A percentile compares a stretch with the other conserved stretches of the same genome.
Evolutionary conservation across 2,888 invertebrate species (phyloP).

Genomic region (Orchestes rusci): DNA sequence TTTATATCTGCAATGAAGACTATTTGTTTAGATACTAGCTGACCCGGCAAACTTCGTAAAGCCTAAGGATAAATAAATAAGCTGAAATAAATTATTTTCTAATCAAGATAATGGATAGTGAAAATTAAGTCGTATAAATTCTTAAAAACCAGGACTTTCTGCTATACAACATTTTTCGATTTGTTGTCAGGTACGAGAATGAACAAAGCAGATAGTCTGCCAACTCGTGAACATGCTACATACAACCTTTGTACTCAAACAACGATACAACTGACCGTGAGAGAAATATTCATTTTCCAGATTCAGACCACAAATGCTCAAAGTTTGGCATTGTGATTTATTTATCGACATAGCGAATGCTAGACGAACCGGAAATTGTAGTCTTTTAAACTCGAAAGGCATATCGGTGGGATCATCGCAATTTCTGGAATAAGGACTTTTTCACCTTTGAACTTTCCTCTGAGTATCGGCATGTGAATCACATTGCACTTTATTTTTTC

Average conservation of each 20-base stretch:
- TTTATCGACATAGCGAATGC: slow-evolving; percentile 32
- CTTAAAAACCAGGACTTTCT: slow-evolving; percentile 3
- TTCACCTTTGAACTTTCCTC: slow-evolving; percentile 15
- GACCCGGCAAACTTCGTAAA: no score
- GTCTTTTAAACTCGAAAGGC: slow-evolving; percentile 12
- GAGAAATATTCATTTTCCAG: slow-evolving; percentile 35
- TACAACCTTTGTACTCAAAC: slow-evolving; percentile 26
- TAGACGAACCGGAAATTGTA: slow-evolving; percentile 19
- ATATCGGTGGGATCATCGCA: slow-evolving; percentile 35
- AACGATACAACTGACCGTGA: slow-evolving; percentile 31
- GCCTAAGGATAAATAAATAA: no score
- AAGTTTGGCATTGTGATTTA: slow-evolving; percentile 32
- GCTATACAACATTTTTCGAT: slow-evolving; percentile 21
- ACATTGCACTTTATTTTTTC: slow-evolving; percentile 12
- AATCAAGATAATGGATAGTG: no score
- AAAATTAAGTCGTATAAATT: no score
- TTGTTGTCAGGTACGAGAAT: slow-evolving; percentile 14
- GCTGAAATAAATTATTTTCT: no score
- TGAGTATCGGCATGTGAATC: slow-evolving; percentile 9
- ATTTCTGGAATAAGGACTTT: slow-evolving; percentile 34
- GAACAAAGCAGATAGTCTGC: slow-evolving; percentile 15
- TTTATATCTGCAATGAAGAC: no score
- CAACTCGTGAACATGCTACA: slow-evolving; percentile 30
- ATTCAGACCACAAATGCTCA: slow-evolving; percentile 33
- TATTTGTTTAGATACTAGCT: no score